Evolutionary conservation across 2,888 invertebrate species (phyloP), one percentile per base, ranked within the genome.

Genomic region (Petrolisthes cinctipes): DNA sequence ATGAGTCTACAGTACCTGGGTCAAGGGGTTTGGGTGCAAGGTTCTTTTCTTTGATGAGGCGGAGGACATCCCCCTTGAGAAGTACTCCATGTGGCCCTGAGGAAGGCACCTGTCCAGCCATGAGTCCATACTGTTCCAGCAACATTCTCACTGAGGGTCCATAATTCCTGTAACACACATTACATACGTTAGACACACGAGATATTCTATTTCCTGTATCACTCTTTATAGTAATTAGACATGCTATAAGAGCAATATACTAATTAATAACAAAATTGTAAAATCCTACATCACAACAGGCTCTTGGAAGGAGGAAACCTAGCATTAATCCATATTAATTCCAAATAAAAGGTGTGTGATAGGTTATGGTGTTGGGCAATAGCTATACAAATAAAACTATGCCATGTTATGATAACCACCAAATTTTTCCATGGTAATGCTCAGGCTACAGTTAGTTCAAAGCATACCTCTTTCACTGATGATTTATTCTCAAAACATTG

Each of bases 121-220:
- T 92, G 14, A 95, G 91, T 4, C 93, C 94, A 92, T 95, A 95
- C 91, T 94, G 94, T 90, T 95, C 94, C 51, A 95, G 91, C 37
- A 95, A 92, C 91, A 94, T 93, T 87, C 94, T 93, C 0, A 95
- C 95, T 11, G 95, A 95, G 61, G 95, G 95, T 51, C 95, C 95
- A 88, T 73, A 90, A 75, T 89, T 86, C 11, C 86, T 76, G 88
- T 9, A 23, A 80, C 81, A 54, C 14, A 83, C 11, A 76, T 17
- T 54, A 79, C 14, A 37, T 37, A 37, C 37, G 37, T 37, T 9
- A 79, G 23, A 75, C 75, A 7, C 79, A 79, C 37, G 11, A n/a
- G 9, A 4, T 3, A 78, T 54, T 20, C 17, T 54, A 14, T 5
- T 53, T 4, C 20, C 51, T 5, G 5, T 76, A 17, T 76, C 37